Base-by-base conservation (phyloP, 2,888 invertebrate species). In the Sphaeridia pumilis region DNA sequence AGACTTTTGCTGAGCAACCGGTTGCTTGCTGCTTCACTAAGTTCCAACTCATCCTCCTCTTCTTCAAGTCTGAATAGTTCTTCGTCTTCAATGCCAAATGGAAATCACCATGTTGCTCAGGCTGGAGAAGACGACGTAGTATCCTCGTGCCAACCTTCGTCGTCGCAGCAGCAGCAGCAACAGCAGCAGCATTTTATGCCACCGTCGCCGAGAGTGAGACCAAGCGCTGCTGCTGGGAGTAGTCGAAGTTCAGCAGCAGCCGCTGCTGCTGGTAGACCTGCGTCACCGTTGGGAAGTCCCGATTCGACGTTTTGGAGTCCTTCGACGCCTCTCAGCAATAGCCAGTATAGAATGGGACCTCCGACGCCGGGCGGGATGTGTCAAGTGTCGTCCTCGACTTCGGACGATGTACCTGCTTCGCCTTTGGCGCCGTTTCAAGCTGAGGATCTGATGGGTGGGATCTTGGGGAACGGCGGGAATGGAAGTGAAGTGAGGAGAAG, bases 331-430 rank as follows among this genome's bases (percentile, higher is more conserved):
- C 56, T 58, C 12, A 48, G 41, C 27, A 56, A 46, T 55, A 52
- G 51, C 12, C 49, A 52, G 45, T 50, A 51, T 44, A 38, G 42
- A 20, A 38, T 38, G 38, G 38, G 38, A 17, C 38, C 63, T 7
- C 53, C 59, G 2, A 59, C 59, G 4, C 60, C 60, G 3, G 61
- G 61, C 4, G 64, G 60, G 31, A 53, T 59, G 51, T 64, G 64
- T 55, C 60, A 57, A 17, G 64, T 64, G 7, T 63, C 63, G 7
- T 63, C 63, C 1, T 64, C 64, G 3, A 64, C 64, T 1, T 56
- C 56, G 35, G 64, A 64, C 54, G 64, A 64, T 27, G 56, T 63
- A 17, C 63, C 64, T 44, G 59, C 60, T 3, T 61, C 61, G 21
- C 62, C 64, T 10, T 12, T 49, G n/a, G n/a, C n/a, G n/a, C 28